phyloP scores from a whole-genome alignment of 2,888 invertebrate genomes.

The Amphimallon solstitiale region DNA sequence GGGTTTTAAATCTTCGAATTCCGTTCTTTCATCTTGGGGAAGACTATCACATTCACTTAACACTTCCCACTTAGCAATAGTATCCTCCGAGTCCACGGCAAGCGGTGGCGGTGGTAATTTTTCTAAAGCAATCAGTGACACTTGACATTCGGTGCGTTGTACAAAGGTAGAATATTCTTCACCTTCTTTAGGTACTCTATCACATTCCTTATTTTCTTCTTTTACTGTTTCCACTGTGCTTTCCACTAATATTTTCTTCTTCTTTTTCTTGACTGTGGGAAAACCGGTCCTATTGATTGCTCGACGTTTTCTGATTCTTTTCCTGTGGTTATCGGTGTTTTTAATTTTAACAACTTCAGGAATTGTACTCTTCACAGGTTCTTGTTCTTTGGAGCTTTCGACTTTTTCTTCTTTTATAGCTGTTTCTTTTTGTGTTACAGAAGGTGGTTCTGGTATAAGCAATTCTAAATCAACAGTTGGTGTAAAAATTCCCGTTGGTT shows the following conservation, averaged over 20 bases:
- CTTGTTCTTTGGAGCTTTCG: slow-evolving; percentile 18
- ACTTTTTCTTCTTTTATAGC: slow-evolving; percentile 52
- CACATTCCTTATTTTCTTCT: slow-evolving; percentile 61
- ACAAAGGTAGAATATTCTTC: slow-evolving; percentile 75
- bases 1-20: slow-evolving; percentile 60
- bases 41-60: slow-evolving; percentile 71
- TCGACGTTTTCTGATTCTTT: slow-evolving; percentile 73
- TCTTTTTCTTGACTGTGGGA: slow-evolving; percentile 84
- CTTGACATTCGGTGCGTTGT: slow-evolving; percentile 67
- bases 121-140: slow-evolving; percentile 71
- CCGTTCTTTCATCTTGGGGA: slow-evolving; percentile 69
- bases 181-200: slow-evolving; percentile 76
- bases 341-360: slow-evolving; percentile 23
- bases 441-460: slow-evolving; percentile 23
- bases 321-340: slow-evolving; percentile 53
- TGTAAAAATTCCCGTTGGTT: slow-evolving; percentile 76
- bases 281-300: slow-evolving; percentile 89
- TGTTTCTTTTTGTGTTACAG: slow-evolving; percentile 46
- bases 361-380: slow-evolving; percentile 14
- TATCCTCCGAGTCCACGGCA: slow-evolving; percentile 49
- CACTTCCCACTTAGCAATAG: slow-evolving; percentile 68
- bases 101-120: slow-evolving; percentile 64
- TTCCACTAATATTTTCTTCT: slow-evolving; percentile 68
- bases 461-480: slow-evolving; percentile 75
- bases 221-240: slow-evolving; percentile 38